Conservation (phyloP, 2,888 invertebrate species). For the Drosophila vallismaia region DNA sequence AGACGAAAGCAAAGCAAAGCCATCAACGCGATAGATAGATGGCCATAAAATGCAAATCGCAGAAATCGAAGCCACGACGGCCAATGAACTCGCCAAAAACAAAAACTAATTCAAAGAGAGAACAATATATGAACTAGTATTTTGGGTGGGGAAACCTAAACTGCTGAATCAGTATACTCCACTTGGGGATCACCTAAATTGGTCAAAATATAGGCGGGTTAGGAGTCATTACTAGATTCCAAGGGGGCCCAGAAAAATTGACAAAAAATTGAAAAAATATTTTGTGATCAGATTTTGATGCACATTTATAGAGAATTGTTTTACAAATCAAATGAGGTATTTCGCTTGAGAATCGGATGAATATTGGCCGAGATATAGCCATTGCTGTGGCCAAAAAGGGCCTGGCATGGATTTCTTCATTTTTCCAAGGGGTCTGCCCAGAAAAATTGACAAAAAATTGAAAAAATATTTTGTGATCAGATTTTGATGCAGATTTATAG, state of each 20-base stretch:
- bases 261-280: no score
- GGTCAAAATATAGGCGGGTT: background rate
- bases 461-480: no score
- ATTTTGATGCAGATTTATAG: no score
- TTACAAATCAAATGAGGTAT: no score
- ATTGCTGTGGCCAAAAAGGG: no score
- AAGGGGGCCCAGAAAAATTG: no score
- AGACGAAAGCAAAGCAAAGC: slow-evolving; percentile 29
- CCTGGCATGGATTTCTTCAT: no score
- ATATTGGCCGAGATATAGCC: background rate
- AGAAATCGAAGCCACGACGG: slow-evolving; percentile 30
- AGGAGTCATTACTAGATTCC: background rate
- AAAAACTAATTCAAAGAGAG: background rate
- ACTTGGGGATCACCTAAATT: background rate
- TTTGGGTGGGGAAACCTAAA: background rate
- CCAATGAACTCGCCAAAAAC: slow-evolving; percentile 32
- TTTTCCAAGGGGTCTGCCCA: no score
- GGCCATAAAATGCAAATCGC: slow-evolving; percentile 43
- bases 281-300: no score
- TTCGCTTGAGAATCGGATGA: no score
- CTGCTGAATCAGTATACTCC: background rate
- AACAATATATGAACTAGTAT: background rate
- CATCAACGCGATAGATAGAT: slow-evolving; percentile 32
- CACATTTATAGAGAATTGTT: no score
- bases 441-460: no score